Evolutionary conservation across 2,888 invertebrate genomes (phyloP).

Genomic region (Endomychus coccineus): DNA sequence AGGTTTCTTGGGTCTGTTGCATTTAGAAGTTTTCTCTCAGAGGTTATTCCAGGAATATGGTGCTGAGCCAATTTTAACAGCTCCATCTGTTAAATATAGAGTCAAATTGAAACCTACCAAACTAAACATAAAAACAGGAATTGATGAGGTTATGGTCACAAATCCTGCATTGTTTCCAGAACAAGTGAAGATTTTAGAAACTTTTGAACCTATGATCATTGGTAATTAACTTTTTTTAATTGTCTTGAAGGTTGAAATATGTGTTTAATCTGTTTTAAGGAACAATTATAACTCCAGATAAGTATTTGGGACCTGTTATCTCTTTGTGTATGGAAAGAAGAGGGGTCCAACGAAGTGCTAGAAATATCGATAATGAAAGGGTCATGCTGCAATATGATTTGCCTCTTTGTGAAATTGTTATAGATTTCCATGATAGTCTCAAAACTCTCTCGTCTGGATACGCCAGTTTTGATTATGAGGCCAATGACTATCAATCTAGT

Average conservation of each 20-base stretch:
- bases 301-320: conserved; percentile 63
- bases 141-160: conserved; percentile 56
- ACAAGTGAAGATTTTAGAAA: conserved; percentile 58
- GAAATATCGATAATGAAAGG: conserved; percentile 74
- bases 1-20: conserved; percentile 79
- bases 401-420: conserved; percentile 87
- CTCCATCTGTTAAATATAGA: conserved; percentile 82
- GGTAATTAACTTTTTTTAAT: conserved; percentile 45
- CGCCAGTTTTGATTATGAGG: conserved; percentile 92
- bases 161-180: conserved; percentile 73
- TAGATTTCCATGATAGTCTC: conserved; percentile 89
- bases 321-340: conserved; percentile 69
- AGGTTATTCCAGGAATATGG: conserved; percentile 77
- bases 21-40: conserved; percentile 84
- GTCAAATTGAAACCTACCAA: conserved; percentile 69
- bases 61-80: conserved; percentile 73
- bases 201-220: conserved; percentile 78
- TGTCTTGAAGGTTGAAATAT: neutral
- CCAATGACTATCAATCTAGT: conserved; percentile 72
- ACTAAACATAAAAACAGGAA: conserved; percentile 56
- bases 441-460: conserved; percentile 90
- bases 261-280: conserved; percentile 44
- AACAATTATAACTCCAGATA: conserved; percentile 81
- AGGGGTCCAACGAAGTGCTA: conserved; percentile 61
- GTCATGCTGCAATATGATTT: conserved; percentile 75